These are phyloP conservation scores for Cyaniris semiargus DNA, from an alignment of 2,888 invertebrate genomes.

Conservation along the genomic window DNA sequence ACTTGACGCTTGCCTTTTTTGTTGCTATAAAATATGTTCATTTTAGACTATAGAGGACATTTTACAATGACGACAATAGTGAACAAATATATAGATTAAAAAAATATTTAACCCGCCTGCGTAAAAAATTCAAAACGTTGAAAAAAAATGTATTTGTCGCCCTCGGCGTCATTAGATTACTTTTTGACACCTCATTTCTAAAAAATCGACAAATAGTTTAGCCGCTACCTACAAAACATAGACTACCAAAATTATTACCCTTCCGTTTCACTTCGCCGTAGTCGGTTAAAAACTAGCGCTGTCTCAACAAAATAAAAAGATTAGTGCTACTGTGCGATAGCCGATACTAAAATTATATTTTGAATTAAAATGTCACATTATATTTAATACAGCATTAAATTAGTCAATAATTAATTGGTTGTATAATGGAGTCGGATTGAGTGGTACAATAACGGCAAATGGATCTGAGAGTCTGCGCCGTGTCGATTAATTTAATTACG, in stretches of 20 bases:
- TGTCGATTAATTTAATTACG: slow-evolving; percentile 76
- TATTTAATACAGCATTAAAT: background rate
- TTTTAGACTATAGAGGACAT: background rate
- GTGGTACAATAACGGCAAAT: slow-evolving; percentile 71
- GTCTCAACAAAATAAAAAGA: background rate
- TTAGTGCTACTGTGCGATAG: background rate
- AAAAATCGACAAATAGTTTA: no score
- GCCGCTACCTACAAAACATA: background rate
- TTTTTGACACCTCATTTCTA: no score
- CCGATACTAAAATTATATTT: background rate
- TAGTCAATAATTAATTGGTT: slow-evolving; percentile 34
- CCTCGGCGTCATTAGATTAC: no score
- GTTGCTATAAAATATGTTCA: background rate
- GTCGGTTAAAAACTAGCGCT: background rate
- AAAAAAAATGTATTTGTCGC: no score
- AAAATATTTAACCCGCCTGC: background rate
- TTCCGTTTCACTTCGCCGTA: no score
- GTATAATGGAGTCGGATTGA: slow-evolving; percentile 64
- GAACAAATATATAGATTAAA: background rate
- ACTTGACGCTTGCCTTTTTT: background rate
- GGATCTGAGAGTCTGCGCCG: slow-evolving; percentile 72
- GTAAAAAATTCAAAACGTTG: no score
- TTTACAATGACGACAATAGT: background rate
- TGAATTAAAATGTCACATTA: background rate
- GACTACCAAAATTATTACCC: background rate